Percentiles rank a stretch among this genome's conserved stretches.
phyloP scores from a whole-genome alignment of 2,888 invertebrate genomes.

The Clepsis dumicolana region DNA sequence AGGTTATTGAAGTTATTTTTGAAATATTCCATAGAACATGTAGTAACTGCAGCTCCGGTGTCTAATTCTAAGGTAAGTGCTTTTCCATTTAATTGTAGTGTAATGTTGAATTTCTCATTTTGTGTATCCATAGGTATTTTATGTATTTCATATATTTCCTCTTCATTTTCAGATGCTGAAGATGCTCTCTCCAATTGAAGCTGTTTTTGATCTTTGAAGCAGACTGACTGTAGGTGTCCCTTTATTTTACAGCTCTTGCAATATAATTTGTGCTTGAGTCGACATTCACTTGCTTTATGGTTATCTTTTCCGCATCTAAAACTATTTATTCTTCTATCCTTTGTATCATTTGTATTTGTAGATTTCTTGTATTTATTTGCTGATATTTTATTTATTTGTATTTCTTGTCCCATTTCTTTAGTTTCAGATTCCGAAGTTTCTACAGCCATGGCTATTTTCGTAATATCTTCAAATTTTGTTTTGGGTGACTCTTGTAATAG shows the following conservation, averaged over 20 bases:
- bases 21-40: too few relatives aligned
- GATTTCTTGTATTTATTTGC: too few relatives aligned
- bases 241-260: constrained; percentile 1
- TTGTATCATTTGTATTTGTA: too few relatives aligned
- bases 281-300: neutral
- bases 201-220: constrained; percentile 7
- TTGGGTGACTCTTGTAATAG: constrained; percentile 30
- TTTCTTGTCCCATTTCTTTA: constrained; percentile 3
- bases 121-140: neutral
- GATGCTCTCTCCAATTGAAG: neutral
- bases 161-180: neutral
- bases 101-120: neutral
- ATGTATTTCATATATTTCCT: constrained; percentile 9
- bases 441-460: constrained; percentile 13
- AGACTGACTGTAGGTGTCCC: constrained; percentile 15
- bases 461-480: constrained; percentile 4
- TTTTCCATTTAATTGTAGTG: too few relatives aligned
- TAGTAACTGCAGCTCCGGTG: too few relatives aligned
- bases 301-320: neutral
- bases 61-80: too few relatives aligned
- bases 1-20: too few relatives aligned
- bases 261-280: neutral
- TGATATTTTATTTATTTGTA: constrained; percentile 10
- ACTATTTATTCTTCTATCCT: neutral
- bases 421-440: constrained; percentile 16